phyloP scores from a whole-genome alignment of 2,797 vertebrate species.

The Phalanger gymnotis region DNA sequence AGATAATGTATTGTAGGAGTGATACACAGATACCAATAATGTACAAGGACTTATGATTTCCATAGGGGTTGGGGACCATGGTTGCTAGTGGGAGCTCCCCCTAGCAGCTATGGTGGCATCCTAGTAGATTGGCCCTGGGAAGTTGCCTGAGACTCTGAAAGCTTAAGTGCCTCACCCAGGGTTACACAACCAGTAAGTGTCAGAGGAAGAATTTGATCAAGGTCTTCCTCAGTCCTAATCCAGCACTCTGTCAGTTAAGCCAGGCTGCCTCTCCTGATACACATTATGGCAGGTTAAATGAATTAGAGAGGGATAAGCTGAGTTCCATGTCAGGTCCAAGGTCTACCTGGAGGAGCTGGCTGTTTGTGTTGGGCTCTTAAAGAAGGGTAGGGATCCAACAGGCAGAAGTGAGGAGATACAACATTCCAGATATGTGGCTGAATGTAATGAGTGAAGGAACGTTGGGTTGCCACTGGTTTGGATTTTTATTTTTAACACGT shows the following conservation, averaged over 20 bases:
- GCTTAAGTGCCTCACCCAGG: background rate
- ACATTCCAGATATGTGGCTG: background rate
- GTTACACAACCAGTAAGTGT: background rate
- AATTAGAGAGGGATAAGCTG: background rate
- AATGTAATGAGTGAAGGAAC: background rate
- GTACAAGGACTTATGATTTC: background rate
- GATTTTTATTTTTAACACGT: constrained; percentile 2
- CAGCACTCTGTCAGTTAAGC: background rate
- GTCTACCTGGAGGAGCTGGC: background rate
- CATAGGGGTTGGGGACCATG: background rate
- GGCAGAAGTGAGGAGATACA: background rate
- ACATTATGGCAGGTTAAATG: background rate
- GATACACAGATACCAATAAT: background rate
- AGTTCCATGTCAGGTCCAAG: background rate
- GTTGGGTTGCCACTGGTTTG: background rate
- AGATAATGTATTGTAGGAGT: background rate
- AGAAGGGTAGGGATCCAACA: background rate
- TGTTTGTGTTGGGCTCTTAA: background rate
- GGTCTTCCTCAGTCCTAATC: background rate
- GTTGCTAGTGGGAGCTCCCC: background rate
- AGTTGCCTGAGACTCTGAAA: background rate
- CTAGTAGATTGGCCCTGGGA: background rate
- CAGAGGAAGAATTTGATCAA: background rate
- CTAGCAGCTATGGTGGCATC: background rate
- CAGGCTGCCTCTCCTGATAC: background rate